Base-by-base conservation (phyloP, 2,797 vertebrate genomes). In the Choloepus didactylus region DNA sequence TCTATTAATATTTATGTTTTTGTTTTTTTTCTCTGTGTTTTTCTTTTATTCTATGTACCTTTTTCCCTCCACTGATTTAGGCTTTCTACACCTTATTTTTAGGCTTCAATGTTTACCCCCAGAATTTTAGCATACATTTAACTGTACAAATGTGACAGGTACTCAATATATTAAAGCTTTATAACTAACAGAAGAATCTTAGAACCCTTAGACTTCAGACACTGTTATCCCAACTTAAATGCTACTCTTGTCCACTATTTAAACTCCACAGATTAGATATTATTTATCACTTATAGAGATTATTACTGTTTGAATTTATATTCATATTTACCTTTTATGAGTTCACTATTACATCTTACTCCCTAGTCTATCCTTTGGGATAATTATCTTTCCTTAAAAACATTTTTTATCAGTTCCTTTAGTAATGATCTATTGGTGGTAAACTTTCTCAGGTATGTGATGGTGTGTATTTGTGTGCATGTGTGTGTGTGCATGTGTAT, bases 171-270 rank as follows among this genome's bases (percentile, higher is more conserved):
- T 54, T 94, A 67, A 83, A 29, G 27, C 38, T 49, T 27, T 59
- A 1, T 35, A 89, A 77, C 27, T 89, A 81, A 93, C 70, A 46
- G 89, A 94, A 94, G 14, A 46, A 82, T 88, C 23, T 90, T 51
- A 46, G 29, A 69, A 29, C 14, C 67, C 21, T 59, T 21, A 38
- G 18, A 84, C 25, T 38, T 91, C 2, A 89, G 9, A 4, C 35
- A 60, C 11, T 94, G 21, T 5, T 38, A 11, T 94, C 29, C 75
- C 66, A 49, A 49, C 5, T 95, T 89, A 62, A 83, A 72, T 38
- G n/a, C 2, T 60, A 29, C 11, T 77, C n/a, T 59, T 85, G 10
- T 12, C 18, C 25, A 62, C 31, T 73, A 27, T 69, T 93, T 91
- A 49, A 93, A 72, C 19, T 21, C 18, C 10, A 76, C 18, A 80